A percentile compares a stretch with the other conserved stretches of the same genome.
phyloP scores from a whole-genome alignment of 1,140 invertebrate genomes.

The Leptinotarsa defecta region DNA sequence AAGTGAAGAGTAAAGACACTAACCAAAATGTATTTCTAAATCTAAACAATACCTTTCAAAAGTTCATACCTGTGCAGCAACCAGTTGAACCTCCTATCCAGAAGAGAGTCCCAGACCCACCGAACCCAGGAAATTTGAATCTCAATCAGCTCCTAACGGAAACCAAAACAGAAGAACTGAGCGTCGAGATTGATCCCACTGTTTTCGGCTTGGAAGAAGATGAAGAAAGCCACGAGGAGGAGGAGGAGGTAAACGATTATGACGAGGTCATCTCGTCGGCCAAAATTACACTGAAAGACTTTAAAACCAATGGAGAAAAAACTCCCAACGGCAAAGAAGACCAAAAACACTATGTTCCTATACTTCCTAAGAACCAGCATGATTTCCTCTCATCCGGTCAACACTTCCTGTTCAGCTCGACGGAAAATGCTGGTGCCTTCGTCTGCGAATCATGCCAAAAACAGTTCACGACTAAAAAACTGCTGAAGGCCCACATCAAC shows the following conservation, averaged over 20 bases:
- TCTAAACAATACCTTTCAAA: slow-evolving; percentile 49
- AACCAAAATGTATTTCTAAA: slow-evolving; percentile 52
- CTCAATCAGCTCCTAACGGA: slow-evolving; percentile 44
- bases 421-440: slow-evolving; percentile 32
- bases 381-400: slow-evolving; percentile 47
- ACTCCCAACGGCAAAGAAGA: slow-evolving; percentile 32
- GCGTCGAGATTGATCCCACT: slow-evolving; percentile 51
- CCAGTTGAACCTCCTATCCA: slow-evolving; percentile 16
- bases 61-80: slow-evolving; percentile 41
- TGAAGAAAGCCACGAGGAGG: slow-evolving; percentile 34
- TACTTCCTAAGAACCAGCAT: slow-evolving; percentile 44
- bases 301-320: slow-evolving; percentile 35
- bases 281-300: slow-evolving; percentile 40
- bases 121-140: slow-evolving; percentile 32
- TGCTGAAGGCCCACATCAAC: slow-evolving; percentile 46
- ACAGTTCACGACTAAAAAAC: slow-evolving; percentile 39
- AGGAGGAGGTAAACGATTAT: slow-evolving; percentile 44
- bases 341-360: slow-evolving; percentile 45
- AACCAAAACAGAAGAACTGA: slow-evolving; percentile 51
- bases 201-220: slow-evolving; percentile 44
- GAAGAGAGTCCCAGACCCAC: slow-evolving; percentile 19
- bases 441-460: slow-evolving; percentile 46
- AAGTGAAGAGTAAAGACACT: slow-evolving; percentile 42
- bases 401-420: slow-evolving; percentile 44
- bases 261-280: slow-evolving; percentile 46